These are phyloP conservation scores for Strongylocentrotus purpuratus DNA, from an alignment of 35 echinoderm and acorn worm species.

Conservation along the genomic window DNA sequence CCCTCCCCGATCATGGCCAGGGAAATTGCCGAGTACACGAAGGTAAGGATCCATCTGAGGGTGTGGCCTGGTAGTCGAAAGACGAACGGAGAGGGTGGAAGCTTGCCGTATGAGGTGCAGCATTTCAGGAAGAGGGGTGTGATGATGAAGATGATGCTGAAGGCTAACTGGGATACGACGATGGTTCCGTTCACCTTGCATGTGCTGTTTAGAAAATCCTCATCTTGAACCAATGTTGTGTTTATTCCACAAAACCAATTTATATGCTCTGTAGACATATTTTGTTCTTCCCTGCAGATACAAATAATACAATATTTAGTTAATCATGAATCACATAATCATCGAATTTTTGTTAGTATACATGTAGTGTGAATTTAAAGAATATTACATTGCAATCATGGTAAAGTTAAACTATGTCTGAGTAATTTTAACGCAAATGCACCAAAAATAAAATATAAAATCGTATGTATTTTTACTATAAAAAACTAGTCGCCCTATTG, in stretches of 20 bases:
- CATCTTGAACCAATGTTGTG: constrained; percentile 31
- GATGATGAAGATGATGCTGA: constrained; percentile 36
- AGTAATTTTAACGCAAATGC: too few relatives aligned
- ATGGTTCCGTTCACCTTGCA: constrained; percentile 55
- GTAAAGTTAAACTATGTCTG: too few relatives aligned
- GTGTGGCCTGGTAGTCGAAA: constrained; percentile 72
- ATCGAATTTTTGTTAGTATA: too few relatives aligned
- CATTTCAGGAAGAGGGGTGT: constrained; percentile 42
- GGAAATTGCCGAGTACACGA: constrained; percentile 47
- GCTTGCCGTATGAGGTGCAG: constrained; percentile 32
- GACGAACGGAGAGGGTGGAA: constrained; percentile 28
- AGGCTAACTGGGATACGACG: constrained; percentile 43
- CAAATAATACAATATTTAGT: neutral
- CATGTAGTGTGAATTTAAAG: too few relatives aligned
- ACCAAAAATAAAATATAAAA: too few relatives aligned
- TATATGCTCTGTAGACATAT: neutral
- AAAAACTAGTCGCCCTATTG: too few relatives aligned
- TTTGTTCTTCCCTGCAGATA: neutral
- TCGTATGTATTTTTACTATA: too few relatives aligned
- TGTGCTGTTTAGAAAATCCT: constrained; percentile 60
- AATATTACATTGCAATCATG: too few relatives aligned
- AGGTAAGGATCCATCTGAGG: constrained; percentile 53
- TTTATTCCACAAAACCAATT: constrained; percentile 44
- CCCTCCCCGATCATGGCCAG: constrained; percentile 68
- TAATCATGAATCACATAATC: too few relatives aligned